Percentiles rank a stretch among this genome's conserved stretches.
Conservation (phyloP, 2,797 vertebrate species). For the Hoplostethus atlanticus region DNA sequence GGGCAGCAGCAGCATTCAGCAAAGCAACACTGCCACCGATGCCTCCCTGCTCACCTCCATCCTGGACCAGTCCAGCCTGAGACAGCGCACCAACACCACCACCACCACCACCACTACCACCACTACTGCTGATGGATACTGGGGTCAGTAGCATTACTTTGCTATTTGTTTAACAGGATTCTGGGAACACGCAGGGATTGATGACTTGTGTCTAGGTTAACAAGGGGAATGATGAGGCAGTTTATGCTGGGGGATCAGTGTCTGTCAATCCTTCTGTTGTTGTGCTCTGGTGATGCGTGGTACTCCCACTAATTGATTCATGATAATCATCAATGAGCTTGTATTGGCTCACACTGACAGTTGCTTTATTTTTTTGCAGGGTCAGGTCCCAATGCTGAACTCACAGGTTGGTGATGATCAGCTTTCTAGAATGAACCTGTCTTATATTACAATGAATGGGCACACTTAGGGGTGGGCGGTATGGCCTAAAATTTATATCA, state of each 20-base stretch:
- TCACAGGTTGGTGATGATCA: conserved; percentile 78
- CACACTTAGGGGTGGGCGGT: too few species aligned
- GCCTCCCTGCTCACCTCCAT: conserved; percentile 74
- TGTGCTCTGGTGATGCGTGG: not conserved
- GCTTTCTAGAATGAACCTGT: not conserved
- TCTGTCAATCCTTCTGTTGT: not conserved
- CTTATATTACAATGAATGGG: not conserved
- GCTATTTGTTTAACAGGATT: too few species aligned
- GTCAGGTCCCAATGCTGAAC: conserved; percentile 81
- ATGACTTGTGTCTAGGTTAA: not conserved
- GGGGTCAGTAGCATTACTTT: conserved; percentile 66
- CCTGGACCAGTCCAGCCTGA: conserved; percentile 87
- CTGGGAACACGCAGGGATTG: not conserved
- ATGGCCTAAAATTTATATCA: too few species aligned
- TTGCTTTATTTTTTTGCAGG: conserved; percentile 68
- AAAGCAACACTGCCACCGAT: conserved; percentile 66
- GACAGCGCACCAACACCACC: conserved; percentile 82
- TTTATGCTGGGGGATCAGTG: conserved; percentile 6
- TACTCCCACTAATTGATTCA: not conserved
- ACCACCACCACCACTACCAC: conserved; percentile 58
- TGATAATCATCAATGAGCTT: not conserved
- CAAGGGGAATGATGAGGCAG: not conserved
- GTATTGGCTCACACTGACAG: not conserved
- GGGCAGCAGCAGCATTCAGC: conserved; percentile 42
- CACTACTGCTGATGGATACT: conserved; percentile 60